Percentiles rank a stretch among this genome's conserved stretches.
Conservation (phyloP, 2,888 invertebrate species). For the Torymus aiolomorphi region DNA sequence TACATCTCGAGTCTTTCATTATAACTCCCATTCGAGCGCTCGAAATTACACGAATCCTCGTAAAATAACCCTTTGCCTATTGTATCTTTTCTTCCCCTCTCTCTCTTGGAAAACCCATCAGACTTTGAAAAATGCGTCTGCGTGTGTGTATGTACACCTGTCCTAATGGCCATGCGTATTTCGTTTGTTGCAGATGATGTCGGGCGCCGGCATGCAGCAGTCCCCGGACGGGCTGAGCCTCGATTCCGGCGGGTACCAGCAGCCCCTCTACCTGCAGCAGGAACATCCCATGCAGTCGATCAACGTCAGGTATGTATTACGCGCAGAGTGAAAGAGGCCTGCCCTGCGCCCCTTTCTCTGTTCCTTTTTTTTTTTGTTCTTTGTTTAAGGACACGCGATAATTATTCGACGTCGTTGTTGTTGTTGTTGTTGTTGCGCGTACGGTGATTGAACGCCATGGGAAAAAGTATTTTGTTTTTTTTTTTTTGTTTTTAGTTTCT, state of each 20-base stretch:
- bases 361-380: background rate
- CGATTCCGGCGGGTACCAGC: slow-evolving; percentile 82
- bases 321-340: background rate
- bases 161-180: slow-evolving; percentile 18
- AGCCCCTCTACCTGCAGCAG: slow-evolving; percentile 83
- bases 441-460: too few relatives aligned
- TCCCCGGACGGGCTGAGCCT: slow-evolving; percentile 80
- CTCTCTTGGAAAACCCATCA: too few relatives aligned
- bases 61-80: too few relatives aligned
- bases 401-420: background rate
- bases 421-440: too few relatives aligned
- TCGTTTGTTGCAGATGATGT: slow-evolving; percentile 70
- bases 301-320: slow-evolving; percentile 72
- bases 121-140: too few relatives aligned
- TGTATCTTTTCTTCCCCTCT: too few relatives aligned
- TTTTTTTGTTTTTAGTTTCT: too few relatives aligned
- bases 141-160: background rate
- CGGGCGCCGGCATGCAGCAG: slow-evolving; percentile 81
- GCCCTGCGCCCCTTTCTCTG: background rate
- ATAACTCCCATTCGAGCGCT: background rate
- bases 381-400: background rate
- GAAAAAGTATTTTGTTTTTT: too few relatives aligned
- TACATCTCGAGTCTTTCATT: background rate
- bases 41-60: too few relatives aligned
- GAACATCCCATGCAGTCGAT: slow-evolving; percentile 76